Conservation (phyloP, 2,797 vertebrate species). For the Gadopsis marmoratus region DNA sequence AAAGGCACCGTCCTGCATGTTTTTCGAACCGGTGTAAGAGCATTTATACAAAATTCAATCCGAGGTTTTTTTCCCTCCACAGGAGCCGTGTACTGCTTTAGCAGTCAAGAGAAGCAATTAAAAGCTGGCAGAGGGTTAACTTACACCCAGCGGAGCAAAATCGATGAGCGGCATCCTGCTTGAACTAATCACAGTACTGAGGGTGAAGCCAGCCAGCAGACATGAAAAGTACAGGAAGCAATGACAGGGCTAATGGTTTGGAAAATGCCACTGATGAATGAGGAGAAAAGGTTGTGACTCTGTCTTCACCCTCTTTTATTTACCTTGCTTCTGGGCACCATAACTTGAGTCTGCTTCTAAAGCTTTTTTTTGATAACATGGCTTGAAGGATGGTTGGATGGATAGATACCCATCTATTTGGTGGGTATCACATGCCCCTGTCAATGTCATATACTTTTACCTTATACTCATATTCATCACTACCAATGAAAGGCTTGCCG, state of each 20-base stretch:
- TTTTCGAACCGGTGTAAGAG: slow-evolving; percentile 16
- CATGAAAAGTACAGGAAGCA: slow-evolving; percentile 81
- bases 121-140: slow-evolving; percentile 80
- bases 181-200: slow-evolving; percentile 78
- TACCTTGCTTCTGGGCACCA: slow-evolving; percentile 52
- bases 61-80: background rate
- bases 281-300: slow-evolving; percentile 64
- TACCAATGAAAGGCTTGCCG: slow-evolving; percentile 6
- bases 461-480: slow-evolving; percentile 15
- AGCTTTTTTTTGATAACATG: slow-evolving; percentile 13
- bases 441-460: slow-evolving; percentile 13
- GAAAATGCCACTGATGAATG: slow-evolving; percentile 80
- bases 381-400: slow-evolving; percentile 19
- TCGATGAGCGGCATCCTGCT: slow-evolving; percentile 78
- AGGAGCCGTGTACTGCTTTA: slow-evolving; percentile 59
- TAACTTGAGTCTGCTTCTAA: slow-evolving; percentile 22
- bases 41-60: slow-evolving; percentile 35
- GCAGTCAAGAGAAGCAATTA: slow-evolving; percentile 79
- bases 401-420: no score
- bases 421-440: background rate
- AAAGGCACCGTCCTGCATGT: slow-evolving; percentile 30
- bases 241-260: slow-evolving; percentile 81
- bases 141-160: slow-evolving; percentile 77
- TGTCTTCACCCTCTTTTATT: slow-evolving; percentile 61
- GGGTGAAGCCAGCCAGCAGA: slow-evolving; percentile 72